Evolutionary conservation across 2,888 invertebrate species (phyloP), one percentile per base, ranked within the genome.

Genomic region (Leptinotarsa peninsularis): DNA sequence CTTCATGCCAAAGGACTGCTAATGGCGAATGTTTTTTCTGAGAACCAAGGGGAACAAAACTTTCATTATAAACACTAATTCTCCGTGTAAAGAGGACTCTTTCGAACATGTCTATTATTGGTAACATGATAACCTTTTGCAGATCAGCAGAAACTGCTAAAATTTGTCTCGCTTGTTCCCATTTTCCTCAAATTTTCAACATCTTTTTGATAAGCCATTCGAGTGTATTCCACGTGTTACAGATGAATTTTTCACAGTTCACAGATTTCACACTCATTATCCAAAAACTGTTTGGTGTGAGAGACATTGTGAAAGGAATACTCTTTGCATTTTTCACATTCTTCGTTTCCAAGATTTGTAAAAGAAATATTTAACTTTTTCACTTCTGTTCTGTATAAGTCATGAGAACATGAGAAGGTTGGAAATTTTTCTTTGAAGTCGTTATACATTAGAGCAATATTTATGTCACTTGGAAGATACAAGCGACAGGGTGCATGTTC

Each of bases 1-100:
- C 84, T 79, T 85, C 84, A 74, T 86, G 82, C 84, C 82, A 82
- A 33, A 82, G 60, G 33, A 75, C 76, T 49, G 82, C 82, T 33
- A 77, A 15, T n/a, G 79, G 49, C 50, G 10, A 15, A 27, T n/a
- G 7, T 15, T 13, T 63, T 56, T 60, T 52, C 49, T 58, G 60
- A 23, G 49, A 56, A 17, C 77, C 77, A 13, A 75, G n/a, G 15
- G 77, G 58, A 27, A 77, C 75, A 68, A 79, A 79, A 69, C 75
- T 77, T 71, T 77, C 77, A 66, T 78, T 75, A 43, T 63, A 77
- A 17, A 69, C 75, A 18, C 72, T 50, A n/a, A 70, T 15, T 60
- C 73, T 18, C 67, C 71, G 43, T 18, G 18, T 54, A n/a, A n/a
- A 54, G 18, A 54, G 4, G 18, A 54, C 54, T 54, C 54, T 54